phyloP scores from a whole-genome alignment of 23 tunicate genomes.

The Styela plicata region DNA sequence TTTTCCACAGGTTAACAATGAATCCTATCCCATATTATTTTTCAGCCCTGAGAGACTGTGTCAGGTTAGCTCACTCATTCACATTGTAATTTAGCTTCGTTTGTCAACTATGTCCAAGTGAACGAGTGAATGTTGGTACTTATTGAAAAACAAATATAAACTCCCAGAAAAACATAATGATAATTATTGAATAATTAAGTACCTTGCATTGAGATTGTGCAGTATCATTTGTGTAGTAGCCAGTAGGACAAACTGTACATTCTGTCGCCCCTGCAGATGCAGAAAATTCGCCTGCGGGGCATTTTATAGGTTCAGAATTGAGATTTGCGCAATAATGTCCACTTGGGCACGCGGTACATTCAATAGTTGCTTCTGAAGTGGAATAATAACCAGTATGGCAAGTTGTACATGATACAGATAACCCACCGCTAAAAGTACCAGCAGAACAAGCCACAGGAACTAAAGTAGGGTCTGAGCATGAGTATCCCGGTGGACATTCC shows the following conservation, averaged over 20 bases:
- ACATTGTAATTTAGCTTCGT: no score
- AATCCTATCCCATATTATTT: no score
- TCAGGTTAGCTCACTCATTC: no score
- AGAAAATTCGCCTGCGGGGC: slow-evolving; percentile 12
- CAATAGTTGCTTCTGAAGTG: background rate
- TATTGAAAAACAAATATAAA: no score
- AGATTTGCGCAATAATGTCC: slow-evolving; percentile 10
- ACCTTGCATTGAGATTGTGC: slow-evolving; percentile 18
- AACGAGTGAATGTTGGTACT: no score
- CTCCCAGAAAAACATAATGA: background rate
- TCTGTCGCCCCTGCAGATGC: background rate
- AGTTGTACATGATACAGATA: background rate
- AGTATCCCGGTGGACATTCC: slow-evolving; percentile 72
- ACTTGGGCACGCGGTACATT: slow-evolving; percentile 5
- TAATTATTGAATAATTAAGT: background rate
- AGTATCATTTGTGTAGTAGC: slow-evolving; percentile 32
- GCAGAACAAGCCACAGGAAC: background rate
- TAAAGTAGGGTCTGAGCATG: slow-evolving; percentile 25
- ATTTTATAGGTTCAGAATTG: background rate
- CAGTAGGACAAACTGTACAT: slow-evolving; percentile 39
- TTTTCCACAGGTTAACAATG: no score
- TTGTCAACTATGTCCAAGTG: no score
- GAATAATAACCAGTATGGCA: slow-evolving; percentile 17
- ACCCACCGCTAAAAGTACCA: background rate
- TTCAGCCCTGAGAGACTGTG: no score